Evolutionary conservation across 1,140 invertebrate species (phyloP).

Genomic region (Onthophagus taurus): DNA sequence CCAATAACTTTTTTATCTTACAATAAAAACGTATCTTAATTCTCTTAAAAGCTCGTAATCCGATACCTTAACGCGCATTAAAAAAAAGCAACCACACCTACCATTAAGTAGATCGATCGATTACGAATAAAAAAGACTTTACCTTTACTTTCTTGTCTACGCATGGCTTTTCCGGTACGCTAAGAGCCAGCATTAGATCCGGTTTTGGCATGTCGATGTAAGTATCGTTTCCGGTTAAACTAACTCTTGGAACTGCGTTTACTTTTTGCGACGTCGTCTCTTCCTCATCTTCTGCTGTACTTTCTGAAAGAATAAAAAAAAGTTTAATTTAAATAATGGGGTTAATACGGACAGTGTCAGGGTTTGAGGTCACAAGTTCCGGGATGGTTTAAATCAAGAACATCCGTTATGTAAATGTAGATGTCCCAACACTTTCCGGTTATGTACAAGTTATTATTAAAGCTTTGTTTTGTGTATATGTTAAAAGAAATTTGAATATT

Average conservation of each 20-base stretch:
- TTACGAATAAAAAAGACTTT: constrained; percentile 15
- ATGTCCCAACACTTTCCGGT: no score
- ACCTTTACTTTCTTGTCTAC: constrained; percentile 50
- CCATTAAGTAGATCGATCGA: background rate
- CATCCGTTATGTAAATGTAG: no score
- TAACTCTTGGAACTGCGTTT: constrained; percentile 20
- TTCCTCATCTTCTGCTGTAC: constrained; percentile 39
- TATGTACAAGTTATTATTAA: no score
- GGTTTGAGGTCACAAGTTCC: no score
- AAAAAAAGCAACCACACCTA: constrained; percentile 1
- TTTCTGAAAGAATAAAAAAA: constrained; percentile 32
- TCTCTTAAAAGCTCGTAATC: no score
- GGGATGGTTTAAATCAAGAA: no score
- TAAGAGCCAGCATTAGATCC: constrained; percentile 23
- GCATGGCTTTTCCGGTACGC: constrained; percentile 41
- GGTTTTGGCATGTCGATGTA: constrained; percentile 28
- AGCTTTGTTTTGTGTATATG: no score
- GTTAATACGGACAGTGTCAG: no score
- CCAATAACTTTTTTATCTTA: no score
- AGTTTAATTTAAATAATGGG: background rate
- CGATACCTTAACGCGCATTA: no score
- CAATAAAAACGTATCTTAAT: no score
- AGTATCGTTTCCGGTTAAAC: constrained; percentile 32
- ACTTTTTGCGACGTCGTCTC: constrained; percentile 29
- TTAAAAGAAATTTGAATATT: no score